A percentile compares a stretch with the other conserved stretches of the same genome.
phyloP scores from a whole-genome alignment of 2,888 invertebrate species.

The Phalangium opilio region DNA sequence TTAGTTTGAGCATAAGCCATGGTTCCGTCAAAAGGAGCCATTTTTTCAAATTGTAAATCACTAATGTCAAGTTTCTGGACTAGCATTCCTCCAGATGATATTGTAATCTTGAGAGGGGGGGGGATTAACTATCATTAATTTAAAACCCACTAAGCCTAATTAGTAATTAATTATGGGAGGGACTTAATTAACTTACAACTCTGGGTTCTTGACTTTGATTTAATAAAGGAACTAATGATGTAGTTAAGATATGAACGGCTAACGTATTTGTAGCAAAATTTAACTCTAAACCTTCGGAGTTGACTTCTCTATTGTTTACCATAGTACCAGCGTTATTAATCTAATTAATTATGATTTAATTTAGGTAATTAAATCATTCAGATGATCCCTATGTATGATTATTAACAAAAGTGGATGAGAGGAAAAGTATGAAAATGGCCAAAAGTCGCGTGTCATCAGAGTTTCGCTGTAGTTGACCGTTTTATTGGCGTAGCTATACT shows the following conservation, averaged over 20 bases:
- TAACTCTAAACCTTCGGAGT: conserved; percentile 32
- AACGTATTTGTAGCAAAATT: conserved; percentile 38
- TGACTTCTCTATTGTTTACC: conserved; percentile 30
- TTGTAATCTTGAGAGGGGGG: conserved; percentile 31
- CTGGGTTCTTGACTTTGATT: conserved; percentile 25
- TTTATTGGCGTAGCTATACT: too few species aligned
- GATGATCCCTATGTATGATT: too few species aligned
- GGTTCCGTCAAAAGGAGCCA: conserved; percentile 34
- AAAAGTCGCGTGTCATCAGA: too few species aligned
- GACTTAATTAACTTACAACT: conserved; percentile 23
- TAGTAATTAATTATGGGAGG: too few species aligned
- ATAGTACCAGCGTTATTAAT: conserved; percentile 38
- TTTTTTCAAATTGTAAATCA: conserved; percentile 34
- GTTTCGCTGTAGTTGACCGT: too few species aligned
- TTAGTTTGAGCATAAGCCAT: conserved; percentile 37
- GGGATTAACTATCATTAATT: conserved; percentile 19
- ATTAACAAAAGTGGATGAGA: too few species aligned
- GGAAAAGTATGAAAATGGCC: too few species aligned
- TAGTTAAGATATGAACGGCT: conserved; percentile 32
- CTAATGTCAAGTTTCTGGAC: conserved; percentile 31
- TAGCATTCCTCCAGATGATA: conserved; percentile 37
- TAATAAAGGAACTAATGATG: conserved; percentile 29
- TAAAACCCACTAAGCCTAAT: too few species aligned
- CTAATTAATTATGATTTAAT: conserved; percentile 23
- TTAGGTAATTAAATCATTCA: too few species aligned